A percentile compares a stretch with the other conserved stretches of the same genome.
phyloP scores from a whole-genome alignment of 2,888 invertebrate genomes.

The Cartodere bifasciata region DNA sequence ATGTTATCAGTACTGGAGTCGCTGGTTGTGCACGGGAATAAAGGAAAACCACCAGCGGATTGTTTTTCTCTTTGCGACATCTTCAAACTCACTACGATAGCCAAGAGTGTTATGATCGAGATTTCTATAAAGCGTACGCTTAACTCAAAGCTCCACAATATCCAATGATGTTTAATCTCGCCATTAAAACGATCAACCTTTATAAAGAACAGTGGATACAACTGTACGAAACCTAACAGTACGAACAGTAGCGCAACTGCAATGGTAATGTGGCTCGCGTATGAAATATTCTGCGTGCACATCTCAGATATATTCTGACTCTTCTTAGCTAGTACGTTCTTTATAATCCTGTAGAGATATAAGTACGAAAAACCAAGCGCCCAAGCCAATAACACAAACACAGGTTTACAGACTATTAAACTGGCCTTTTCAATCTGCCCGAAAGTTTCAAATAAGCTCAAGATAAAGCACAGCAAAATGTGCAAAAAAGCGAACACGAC shows the following conservation, averaged over 20 bases:
- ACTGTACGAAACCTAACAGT: conserved; percentile 68
- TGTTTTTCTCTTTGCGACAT: conserved; percentile 61
- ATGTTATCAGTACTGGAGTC: conserved; percentile 78
- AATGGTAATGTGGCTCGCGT: conserved; percentile 81
- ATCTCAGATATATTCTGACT: conserved; percentile 69
- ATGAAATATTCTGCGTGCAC: conserved; percentile 62
- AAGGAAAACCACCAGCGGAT: conserved; percentile 57
- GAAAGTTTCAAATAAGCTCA: conserved; percentile 62
- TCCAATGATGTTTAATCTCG: conserved; percentile 66
- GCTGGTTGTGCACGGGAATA: conserved; percentile 71
- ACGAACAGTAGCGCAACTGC: conserved; percentile 77
- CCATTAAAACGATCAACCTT: conserved; percentile 37
- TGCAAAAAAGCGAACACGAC: conserved; percentile 68
- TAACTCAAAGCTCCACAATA: conserved; percentile 86
- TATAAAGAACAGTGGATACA: conserved; percentile 66
- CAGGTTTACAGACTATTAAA: conserved; percentile 67
- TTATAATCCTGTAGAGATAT: conserved; percentile 68
- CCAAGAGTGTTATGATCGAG: conserved; percentile 71
- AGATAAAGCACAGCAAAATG: conserved; percentile 64
- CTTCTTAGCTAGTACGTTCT: conserved; percentile 60
- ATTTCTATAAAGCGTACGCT: conserved; percentile 75
- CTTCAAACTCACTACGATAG: conserved; percentile 68
- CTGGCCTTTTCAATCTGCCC: conserved; percentile 32
- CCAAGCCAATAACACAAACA: conserved; percentile 75
- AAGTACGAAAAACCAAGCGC: conserved; percentile 75